A percentile compares a stretch with the other conserved stretches of the same genome.
These are phyloP conservation scores for Pitangus sulphuratus DNA, from an alignment of 2,797 vertebrate species.

Conservation along the genomic window DNA sequence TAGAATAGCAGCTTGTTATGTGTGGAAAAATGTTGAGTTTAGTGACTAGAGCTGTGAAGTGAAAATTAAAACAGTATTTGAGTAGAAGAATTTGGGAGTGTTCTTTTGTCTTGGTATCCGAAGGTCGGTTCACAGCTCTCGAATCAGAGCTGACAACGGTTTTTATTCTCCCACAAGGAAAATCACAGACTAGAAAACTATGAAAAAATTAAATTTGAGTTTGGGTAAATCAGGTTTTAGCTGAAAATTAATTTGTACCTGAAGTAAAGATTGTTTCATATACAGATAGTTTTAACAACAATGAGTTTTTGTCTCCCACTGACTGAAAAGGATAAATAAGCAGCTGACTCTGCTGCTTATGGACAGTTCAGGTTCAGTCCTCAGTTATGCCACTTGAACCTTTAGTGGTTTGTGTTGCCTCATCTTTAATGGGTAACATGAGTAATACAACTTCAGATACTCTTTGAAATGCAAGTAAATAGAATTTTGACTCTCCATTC, in stretches of 20 bases:
- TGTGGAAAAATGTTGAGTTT: constrained; percentile 30
- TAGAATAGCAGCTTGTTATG: constrained; percentile 48
- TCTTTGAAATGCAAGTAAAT: background rate
- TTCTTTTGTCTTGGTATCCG: constrained; percentile 21
- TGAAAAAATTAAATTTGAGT: background rate
- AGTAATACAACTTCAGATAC: background rate
- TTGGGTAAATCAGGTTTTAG: background rate
- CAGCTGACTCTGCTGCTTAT: background rate
- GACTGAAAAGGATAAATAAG: background rate
- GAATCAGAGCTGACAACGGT: background rate
- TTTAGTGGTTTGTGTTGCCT: background rate
- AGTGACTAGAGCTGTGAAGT: constrained; percentile 39
- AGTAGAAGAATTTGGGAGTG: background rate
- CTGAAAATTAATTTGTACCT: background rate
- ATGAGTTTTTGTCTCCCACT: background rate
- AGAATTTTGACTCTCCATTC: background rate
- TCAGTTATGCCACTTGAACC: background rate
- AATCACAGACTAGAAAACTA: background rate
- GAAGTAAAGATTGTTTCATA: background rate
- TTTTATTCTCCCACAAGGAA: background rate
- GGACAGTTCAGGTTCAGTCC: background rate
- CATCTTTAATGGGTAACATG: background rate
- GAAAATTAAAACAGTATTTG: constrained; percentile 30
- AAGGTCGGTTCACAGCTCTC: background rate
- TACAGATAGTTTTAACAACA: background rate